phyloP scores from a whole-genome alignment of 2,888 invertebrate species.

The Vesta saturnalis region DNA sequence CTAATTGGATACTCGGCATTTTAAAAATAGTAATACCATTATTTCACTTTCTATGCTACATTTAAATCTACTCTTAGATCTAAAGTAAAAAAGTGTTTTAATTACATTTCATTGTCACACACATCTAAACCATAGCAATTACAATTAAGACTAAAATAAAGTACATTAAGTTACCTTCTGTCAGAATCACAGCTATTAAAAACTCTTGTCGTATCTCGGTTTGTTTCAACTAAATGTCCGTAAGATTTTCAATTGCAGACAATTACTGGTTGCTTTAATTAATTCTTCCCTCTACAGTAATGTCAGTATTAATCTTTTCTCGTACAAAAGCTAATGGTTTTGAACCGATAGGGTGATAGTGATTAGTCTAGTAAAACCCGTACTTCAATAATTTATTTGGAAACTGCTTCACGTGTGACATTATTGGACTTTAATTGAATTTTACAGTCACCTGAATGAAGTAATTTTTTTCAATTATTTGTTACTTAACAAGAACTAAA shows the following conservation, averaged over 20 bases:
- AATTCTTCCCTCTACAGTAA: constrained; percentile 21
- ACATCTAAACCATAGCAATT: neutral
- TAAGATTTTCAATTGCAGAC: constrained; percentile 22
- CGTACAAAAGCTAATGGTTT: constrained; percentile 19
- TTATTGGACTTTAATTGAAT: constrained; percentile 3
- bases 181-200: neutral
- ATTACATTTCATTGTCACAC: neutral
- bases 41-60: too few species aligned
- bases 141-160: neutral
- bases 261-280: constrained; percentile 22
- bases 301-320: constrained; percentile 20
- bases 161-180: neutral
- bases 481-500: neutral
- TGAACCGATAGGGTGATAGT: constrained; percentile 1
- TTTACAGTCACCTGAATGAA: neutral
- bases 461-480: neutral
- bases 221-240: constrained; percentile 9
- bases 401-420: constrained; percentile 1
- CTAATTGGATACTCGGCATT: too few species aligned
- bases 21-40: too few species aligned
- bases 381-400: neutral
- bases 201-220: neutral
- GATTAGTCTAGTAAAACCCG: constrained; percentile 10
- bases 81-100: too few species aligned
- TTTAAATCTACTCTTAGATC: too few species aligned